Evolutionary conservation across 2,113 vertebrate species (phyloP), one percentile per base, ranked within the genome.

Genomic region (Callipepla californica): DNA sequence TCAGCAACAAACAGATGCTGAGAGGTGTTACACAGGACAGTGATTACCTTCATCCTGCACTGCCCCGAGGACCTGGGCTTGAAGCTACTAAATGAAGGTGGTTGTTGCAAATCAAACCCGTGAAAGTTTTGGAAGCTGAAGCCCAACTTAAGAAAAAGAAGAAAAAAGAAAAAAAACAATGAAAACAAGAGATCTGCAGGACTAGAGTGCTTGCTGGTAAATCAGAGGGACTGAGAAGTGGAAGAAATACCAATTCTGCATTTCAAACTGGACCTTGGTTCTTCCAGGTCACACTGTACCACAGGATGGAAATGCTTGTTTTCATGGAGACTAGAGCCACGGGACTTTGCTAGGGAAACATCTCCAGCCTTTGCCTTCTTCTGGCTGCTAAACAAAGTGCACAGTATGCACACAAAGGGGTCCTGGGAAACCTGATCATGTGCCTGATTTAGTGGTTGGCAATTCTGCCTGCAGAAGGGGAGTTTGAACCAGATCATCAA

Each of bases 201-300:
- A 57, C 34, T 45, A 21, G 20, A 21, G 62, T 67, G 22, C 13
- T 13, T 62, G 25, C 38, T 32, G n/a, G 69, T 58, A 63, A 59
- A 58, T 44, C 44, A 73, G 32, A 63, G 85, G 8, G n/a, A 28
- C 21, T 34, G 66, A 16, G 18, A 75, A 80, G 36, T 22, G 4
- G 21, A 75, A 70, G 21, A 75, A 61, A 26, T 25, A 88, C 7
- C 26, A 48, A 34, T 13, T 21, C 25, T 47, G 17, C 28, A n/a
- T 57, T 81, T 77, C 47, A 58, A 78, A 63, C 9, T 47, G 14
- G 42, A 81, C 40, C 32, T 77, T 36, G 9, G 20, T 45, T 89
- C 48, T 50, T 0, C 0, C 13, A 45, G 22, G 44, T 40, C 13
- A 45, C 40, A 68, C 38, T 69, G 79, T 1, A 3, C 34, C 30